Evolutionary conservation across 2,797 vertebrate species (phyloP).

Genomic region (Liasis olivaceus): DNA sequence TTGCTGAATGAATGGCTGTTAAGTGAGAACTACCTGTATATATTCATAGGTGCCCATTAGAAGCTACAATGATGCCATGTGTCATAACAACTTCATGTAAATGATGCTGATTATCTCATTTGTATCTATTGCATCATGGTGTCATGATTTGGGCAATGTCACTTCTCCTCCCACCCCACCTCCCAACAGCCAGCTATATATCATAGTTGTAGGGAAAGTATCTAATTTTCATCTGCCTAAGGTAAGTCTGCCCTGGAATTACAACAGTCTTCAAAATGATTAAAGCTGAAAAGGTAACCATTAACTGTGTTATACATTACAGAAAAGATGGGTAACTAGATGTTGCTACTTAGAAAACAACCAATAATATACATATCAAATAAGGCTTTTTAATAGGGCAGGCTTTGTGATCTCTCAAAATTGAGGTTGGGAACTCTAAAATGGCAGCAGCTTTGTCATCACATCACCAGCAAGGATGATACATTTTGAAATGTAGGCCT

Average conservation of each 20-base stretch:
- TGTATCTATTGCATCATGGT: no score
- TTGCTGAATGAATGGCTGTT: no score
- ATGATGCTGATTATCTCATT: no score
- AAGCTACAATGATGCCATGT: no score
- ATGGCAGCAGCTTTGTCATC: background rate
- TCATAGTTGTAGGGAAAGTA: background rate
- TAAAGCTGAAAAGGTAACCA: background rate
- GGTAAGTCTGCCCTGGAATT: background rate
- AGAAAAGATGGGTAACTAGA: background rate
- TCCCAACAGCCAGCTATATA: background rate
- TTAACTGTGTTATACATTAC: background rate
- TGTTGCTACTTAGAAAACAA: background rate
- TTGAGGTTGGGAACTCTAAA: background rate
- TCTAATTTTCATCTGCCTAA: background rate
- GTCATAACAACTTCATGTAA: no score
- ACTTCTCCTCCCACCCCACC: background rate
- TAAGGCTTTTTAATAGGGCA: background rate
- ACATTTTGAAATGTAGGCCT: no score
- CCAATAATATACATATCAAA: background rate
- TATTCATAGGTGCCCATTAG: no score
- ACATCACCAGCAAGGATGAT: no score
- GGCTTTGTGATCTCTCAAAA: background rate
- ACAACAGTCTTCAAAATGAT: background rate
- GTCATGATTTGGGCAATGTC: no score
- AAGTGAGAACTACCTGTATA: no score